These are phyloP conservation scores for Pocillopora grandis DNA, from an alignment of 92 coral and sea anemone species.

Conservation along the genomic window DNA sequence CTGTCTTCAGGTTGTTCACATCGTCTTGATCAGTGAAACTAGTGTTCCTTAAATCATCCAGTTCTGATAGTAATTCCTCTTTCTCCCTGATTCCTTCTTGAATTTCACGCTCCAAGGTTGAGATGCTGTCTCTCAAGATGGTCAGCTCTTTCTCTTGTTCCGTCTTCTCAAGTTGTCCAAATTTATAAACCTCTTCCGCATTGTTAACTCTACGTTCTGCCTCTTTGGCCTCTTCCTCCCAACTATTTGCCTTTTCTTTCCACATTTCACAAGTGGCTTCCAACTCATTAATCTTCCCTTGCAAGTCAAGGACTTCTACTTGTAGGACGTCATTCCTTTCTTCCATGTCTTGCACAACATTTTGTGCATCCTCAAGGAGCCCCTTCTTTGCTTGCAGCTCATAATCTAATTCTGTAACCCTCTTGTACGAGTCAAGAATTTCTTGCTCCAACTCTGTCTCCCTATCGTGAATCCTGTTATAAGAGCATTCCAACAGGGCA, in stretches of 20 bases:
- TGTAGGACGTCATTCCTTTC: slow-evolving; percentile 50
- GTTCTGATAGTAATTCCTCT: slow-evolving; percentile 46
- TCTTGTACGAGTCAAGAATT: slow-evolving; percentile 67
- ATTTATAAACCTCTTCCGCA: slow-evolving; percentile 31
- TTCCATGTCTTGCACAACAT: slow-evolving; percentile 48
- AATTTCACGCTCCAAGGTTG: slow-evolving; percentile 62
- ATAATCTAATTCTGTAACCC: slow-evolving; percentile 62
- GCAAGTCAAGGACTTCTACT: slow-evolving; percentile 66
- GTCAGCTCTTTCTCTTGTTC: slow-evolving; percentile 46
- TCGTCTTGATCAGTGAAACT: slow-evolving; percentile 66
- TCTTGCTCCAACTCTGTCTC: slow-evolving; percentile 72
- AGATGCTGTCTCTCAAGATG: slow-evolving; percentile 32
- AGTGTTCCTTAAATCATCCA: slow-evolving; percentile 63
- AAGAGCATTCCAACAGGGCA: slow-evolving; percentile 57
- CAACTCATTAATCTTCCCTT: slow-evolving; percentile 65
- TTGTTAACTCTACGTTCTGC: slow-evolving; percentile 44
- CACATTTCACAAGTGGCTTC: slow-evolving; percentile 65
- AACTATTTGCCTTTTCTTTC: slow-evolving; percentile 59
- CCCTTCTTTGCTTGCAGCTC: slow-evolving; percentile 64
- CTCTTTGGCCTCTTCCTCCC: slow-evolving; percentile 59
- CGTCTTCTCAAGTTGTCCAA: slow-evolving; percentile 26
- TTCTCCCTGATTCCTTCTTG: slow-evolving; percentile 51
- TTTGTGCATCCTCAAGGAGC: slow-evolving; percentile 45
- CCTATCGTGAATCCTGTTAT: slow-evolving; percentile 58
- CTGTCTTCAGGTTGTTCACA: slow-evolving; percentile 41